Conservation (phyloP, 2,888 invertebrate species). For the Acanthosoma haemorrhoidale region DNA sequence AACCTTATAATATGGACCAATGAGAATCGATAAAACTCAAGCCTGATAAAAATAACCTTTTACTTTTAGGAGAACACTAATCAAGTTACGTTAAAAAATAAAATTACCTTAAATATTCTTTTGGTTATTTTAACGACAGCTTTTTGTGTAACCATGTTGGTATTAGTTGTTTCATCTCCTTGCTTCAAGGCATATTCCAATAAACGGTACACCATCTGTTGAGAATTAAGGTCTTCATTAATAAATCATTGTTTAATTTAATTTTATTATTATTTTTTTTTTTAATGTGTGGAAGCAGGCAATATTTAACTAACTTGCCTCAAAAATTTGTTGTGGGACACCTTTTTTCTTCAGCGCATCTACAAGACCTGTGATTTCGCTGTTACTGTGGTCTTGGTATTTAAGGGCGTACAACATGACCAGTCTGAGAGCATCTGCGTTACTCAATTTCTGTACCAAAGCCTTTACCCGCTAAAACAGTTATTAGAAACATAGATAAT, state of each 20-base stretch:
- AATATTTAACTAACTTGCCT: slow-evolving; percentile 30
- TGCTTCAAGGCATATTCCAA: slow-evolving; percentile 82
- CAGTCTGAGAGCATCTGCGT: slow-evolving; percentile 77
- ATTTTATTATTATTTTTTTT: not conserved
- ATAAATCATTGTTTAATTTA: slow-evolving; percentile 38
- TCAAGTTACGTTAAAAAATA: no score
- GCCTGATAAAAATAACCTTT: no score
- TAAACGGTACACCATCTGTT: slow-evolving; percentile 57
- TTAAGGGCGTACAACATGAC: slow-evolving; percentile 90
- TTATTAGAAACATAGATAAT: no score
- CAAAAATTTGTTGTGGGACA: slow-evolving; percentile 33
- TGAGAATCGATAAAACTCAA: no score
- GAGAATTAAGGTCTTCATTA: slow-evolving; percentile 34
- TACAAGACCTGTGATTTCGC: slow-evolving; percentile 70
- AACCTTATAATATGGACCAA: no score
- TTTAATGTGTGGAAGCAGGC: not conserved
- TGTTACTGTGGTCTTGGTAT: slow-evolving; percentile 84
- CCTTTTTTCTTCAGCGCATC: slow-evolving; percentile 58
- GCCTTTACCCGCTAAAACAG: slow-evolving; percentile 63
- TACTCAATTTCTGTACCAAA: slow-evolving; percentile 65
- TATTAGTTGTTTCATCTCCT: slow-evolving; percentile 53
- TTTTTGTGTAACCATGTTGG: slow-evolving; percentile 51
- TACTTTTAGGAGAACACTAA: no score
- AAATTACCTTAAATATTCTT: slow-evolving; percentile 67
- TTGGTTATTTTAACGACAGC: slow-evolving; percentile 86